Evolutionary conservation across 2,113 vertebrate genomes (phyloP), one percentile per base, ranked within the genome.

Genomic region (Rallus limicola): DNA sequence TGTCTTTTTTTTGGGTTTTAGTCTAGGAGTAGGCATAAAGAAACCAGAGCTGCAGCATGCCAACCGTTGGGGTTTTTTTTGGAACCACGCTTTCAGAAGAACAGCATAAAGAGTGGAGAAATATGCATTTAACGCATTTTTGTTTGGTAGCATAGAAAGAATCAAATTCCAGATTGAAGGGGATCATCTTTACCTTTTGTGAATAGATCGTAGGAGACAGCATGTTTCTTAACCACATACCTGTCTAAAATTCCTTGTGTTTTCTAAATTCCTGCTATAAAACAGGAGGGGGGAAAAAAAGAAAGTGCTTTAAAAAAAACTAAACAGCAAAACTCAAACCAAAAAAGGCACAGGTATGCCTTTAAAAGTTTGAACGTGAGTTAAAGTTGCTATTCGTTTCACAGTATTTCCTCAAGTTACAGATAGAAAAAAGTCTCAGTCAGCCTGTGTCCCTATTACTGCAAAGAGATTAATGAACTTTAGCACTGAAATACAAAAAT

Each of bases 381-480:
- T 90, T 87, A 82, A 58, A 15, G 5, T 76, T 90, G 6, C 3
- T 75, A 0, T 67, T 90, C 2, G 1, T 42, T 87, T 60, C 68
- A 31, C 23, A 42, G 5, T 80, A 53, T 59, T 86, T 86, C 13
- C 86, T 93, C 1, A 1, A 55, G 44, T 69, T 86, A 9, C 40
- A 13, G 20, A 3, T 86, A 36, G n/a, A 53, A 86, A 46, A 68
- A 74, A 19, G 25, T 53, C 33, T 85, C 63, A 77, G 19, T 52
- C 25, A 68, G 63, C 72, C 52, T 75, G 4, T 77, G 26, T 74
- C 90, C 36, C 81, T 93, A 52, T 19, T 91, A 53, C 29, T 78
- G 11, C 59, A 42, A 81, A 59, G 80, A 71, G 76, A 52, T 95
- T 71, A 92, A 81, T 82, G 77, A 96, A 89, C 88, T 93, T 89